Evolutionary conservation across 1,140 invertebrate genomes (phyloP).

Genomic region (Magallana angulata): DNA sequence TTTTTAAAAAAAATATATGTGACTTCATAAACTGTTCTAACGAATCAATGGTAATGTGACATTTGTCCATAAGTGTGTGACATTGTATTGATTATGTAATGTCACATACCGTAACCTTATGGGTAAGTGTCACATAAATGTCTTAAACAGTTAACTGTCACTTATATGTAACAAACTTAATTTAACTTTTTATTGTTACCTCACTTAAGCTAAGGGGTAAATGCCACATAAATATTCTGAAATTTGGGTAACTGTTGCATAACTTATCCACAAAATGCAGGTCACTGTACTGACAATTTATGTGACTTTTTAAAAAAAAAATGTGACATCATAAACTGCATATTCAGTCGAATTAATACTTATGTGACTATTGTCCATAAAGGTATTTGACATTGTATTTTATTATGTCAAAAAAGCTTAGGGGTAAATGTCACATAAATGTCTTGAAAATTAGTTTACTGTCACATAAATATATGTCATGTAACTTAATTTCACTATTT

Average conservation of each 20-base stretch:
- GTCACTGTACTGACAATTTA: slow-evolving; percentile 15
- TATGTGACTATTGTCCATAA: slow-evolving; percentile 11
- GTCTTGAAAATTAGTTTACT: slow-evolving; percentile 16
- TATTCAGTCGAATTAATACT: slow-evolving; percentile 10
- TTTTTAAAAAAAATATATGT: slow-evolving; percentile 25
- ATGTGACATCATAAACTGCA: slow-evolving; percentile 2
- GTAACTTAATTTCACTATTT: slow-evolving; percentile 8
- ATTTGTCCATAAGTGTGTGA: slow-evolving; percentile 20
- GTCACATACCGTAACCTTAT: slow-evolving; percentile 36
- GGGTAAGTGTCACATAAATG: slow-evolving; percentile 33
- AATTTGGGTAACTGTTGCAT: slow-evolving; percentile 15
- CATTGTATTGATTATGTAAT: slow-evolving; percentile 20
- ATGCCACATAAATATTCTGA: slow-evolving; percentile 16
- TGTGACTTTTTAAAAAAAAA: slow-evolving; percentile 12
- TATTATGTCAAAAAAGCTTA: slow-evolving; percentile 11
- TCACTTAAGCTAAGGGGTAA: slow-evolving; percentile 15
- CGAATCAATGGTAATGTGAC: slow-evolving; percentile 25
- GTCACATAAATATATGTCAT: slow-evolving; percentile 16
- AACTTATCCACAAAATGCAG: slow-evolving; percentile 15
- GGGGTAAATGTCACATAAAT: slow-evolving; percentile 15
- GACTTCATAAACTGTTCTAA: slow-evolving; percentile 30
- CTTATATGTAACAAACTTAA: slow-evolving; percentile 16
- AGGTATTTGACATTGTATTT: slow-evolving; percentile 10
- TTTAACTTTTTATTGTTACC: slow-evolving; percentile 12
- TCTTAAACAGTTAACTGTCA: slow-evolving; percentile 11